phyloP scores from a whole-genome alignment of 1,140 invertebrate genomes.

The Drosophila gunungcola region DNA sequence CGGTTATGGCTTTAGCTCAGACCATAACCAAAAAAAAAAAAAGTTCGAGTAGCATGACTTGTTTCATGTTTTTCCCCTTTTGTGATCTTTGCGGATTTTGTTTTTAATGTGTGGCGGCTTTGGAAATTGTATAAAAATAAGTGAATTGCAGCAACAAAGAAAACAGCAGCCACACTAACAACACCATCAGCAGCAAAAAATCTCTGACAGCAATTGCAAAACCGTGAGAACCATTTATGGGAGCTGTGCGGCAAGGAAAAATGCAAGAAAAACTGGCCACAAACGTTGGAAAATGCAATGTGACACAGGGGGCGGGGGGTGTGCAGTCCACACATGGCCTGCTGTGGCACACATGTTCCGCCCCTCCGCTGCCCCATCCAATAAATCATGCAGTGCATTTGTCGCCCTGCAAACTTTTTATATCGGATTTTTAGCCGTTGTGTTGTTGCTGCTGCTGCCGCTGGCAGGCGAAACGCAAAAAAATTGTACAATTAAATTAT shows the following conservation, averaged over 20 bases:
- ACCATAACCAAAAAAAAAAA: constrained; percentile 24
- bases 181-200: constrained; percentile 40
- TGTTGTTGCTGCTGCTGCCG: constrained; percentile 23
- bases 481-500: constrained; percentile 55
- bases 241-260: constrained; percentile 62
- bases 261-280: constrained; percentile 75
- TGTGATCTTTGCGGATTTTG: constrained; percentile 27
- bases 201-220: constrained; percentile 64
- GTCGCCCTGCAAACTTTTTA: constrained; percentile 56
- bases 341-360: constrained; percentile 63
- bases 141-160: constrained; percentile 43
- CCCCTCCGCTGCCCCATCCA: constrained; percentile 18
- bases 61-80: constrained; percentile 36
- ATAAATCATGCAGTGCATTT: constrained; percentile 76
- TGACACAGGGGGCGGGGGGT: constrained; percentile 38
- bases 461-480: constrained; percentile 38
- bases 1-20: constrained; percentile 26
- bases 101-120: constrained; percentile 43
- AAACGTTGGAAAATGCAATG: constrained; percentile 76
- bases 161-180: constrained; percentile 33
- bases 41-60: constrained; percentile 14
- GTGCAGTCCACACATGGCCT: constrained; percentile 38
- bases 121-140: constrained; percentile 60
- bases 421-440: constrained; percentile 4
- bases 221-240: constrained; percentile 81